Evolutionary conservation across 2,113 vertebrate genomes (phyloP).

Genomic region (Callionymus lyra): DNA sequence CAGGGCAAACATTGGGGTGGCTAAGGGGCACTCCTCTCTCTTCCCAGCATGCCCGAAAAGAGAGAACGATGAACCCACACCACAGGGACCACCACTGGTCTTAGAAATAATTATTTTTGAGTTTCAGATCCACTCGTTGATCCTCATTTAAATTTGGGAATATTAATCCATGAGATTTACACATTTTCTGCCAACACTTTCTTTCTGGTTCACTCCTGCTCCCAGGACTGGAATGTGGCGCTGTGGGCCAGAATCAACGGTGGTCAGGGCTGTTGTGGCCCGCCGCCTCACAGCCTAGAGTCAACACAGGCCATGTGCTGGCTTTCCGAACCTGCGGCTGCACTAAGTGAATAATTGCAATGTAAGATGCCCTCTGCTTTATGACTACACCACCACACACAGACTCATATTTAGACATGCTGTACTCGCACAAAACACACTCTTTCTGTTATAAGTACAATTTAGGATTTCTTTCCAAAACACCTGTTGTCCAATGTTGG

Average conservation of each 20-base stretch:
- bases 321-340: slow-evolving; percentile 34
- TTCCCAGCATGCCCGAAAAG: slow-evolving; percentile 25
- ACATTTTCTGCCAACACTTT: neutral
- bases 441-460: too few species aligned
- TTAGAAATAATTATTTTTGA: too few species aligned
- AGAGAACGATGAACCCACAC: slow-evolving; percentile 15
- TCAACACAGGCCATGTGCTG: slow-evolving; percentile 37
- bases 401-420: slow-evolving; percentile 15
- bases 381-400: slow-evolving; percentile 21
- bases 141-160: slow-evolving; percentile 1
- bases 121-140: slow-evolving; percentile 8
- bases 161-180: neutral
- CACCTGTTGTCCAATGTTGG: too few species aligned
- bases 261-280: slow-evolving; percentile 43
- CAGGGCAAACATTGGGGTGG: slow-evolving; percentile 54
- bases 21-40: slow-evolving; percentile 35
- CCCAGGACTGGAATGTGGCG: slow-evolving; percentile 40
- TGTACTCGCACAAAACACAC: neutral
- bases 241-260: slow-evolving; percentile 53
- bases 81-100: slow-evolving; percentile 6
- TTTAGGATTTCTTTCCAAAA: too few species aligned
- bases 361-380: slow-evolving; percentile 46
- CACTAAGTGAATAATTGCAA: slow-evolving; percentile 62
- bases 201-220: slow-evolving; percentile 4
- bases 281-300: slow-evolving; percentile 36